Evolutionary conservation across 2,888 invertebrate genomes (phyloP).

Genomic region (Hedychridium roseum): DNA sequence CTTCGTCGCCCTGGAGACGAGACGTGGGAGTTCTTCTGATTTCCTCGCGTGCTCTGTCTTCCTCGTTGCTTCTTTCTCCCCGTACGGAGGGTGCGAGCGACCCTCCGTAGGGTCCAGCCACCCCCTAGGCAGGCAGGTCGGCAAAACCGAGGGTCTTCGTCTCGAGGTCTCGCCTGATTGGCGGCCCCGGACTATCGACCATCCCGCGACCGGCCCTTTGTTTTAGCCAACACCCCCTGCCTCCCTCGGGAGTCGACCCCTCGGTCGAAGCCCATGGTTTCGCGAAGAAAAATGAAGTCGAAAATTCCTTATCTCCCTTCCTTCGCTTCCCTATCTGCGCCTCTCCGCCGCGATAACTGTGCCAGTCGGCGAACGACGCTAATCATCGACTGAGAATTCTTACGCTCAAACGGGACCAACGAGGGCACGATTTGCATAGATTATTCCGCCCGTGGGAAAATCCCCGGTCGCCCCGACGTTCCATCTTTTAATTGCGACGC

Average conservation of each 20-base stretch:
- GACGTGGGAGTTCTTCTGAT: conserved; percentile 36
- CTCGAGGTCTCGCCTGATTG: conserved; percentile 60
- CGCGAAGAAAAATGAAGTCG: not conserved
- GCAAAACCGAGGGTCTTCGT: conserved; percentile 49
- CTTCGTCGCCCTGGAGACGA: conserved; percentile 57
- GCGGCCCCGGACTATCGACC: conserved; percentile 62
- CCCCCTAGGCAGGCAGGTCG: conserved; percentile 38
- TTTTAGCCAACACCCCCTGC: conserved; percentile 58
- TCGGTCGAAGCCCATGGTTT: not conserved
- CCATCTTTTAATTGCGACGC: too few relatives aligned
- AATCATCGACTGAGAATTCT: too few relatives aligned
- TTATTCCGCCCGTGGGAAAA: too few relatives aligned
- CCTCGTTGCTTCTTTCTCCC: conserved; percentile 13
- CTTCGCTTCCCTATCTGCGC: too few relatives aligned
- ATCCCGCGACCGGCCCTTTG: conserved; percentile 61
- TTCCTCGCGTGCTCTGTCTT: too few relatives aligned
- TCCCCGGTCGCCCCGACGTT: too few relatives aligned
- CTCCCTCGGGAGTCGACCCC: too few relatives aligned
- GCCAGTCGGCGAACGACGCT: too few relatives aligned
- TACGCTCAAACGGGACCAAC: too few relatives aligned
- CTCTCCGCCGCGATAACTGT: too few relatives aligned
- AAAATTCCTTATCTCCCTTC: not conserved
- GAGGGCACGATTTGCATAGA: too few relatives aligned
- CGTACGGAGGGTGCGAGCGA: conserved; percentile 32
- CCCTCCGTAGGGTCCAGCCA: conserved; percentile 25